These are phyloP conservation scores for Caenorhabditis sinica DNA, from an alignment of 2,888 invertebrate species.

Conservation along the genomic window DNA sequence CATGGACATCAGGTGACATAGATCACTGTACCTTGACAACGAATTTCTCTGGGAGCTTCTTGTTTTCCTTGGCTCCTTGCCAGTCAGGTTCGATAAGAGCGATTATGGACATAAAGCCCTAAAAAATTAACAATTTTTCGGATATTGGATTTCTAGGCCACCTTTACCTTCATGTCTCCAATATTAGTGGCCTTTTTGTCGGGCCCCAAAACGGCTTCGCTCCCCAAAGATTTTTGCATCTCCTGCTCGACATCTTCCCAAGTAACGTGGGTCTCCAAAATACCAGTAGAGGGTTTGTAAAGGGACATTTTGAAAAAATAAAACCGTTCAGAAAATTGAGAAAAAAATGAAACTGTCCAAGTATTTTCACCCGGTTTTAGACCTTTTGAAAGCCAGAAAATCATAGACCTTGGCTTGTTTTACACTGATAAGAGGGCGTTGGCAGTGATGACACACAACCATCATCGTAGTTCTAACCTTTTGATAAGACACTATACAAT, in stretches of 20 bases:
- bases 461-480: too few relatives aligned
- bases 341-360: not conserved
- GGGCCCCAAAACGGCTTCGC: constrained; percentile 21
- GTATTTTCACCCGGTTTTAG: not conserved
- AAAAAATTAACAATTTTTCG: not conserved
- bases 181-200: constrained; percentile 45
- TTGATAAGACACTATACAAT: too few relatives aligned
- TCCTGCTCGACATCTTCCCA: constrained; percentile 50
- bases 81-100: constrained; percentile 62
- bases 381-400: not conserved
- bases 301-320: constrained; percentile 49
- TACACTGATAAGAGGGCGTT: not conserved
- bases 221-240: constrained; percentile 29
- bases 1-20: too few relatives aligned
- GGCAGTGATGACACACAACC: too few relatives aligned
- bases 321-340: too few relatives aligned
- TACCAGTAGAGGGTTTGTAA: constrained; percentile 15
- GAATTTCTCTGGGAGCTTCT: constrained; percentile 48
- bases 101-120: constrained; percentile 66
- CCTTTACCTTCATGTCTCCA: constrained; percentile 38
- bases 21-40: constrained; percentile 68
- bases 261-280: constrained; percentile 53
- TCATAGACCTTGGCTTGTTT: not conserved
- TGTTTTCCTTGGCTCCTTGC: constrained; percentile 15
- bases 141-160: too few relatives aligned